Percentiles rank a stretch among this genome's conserved stretches.
phyloP scores from a whole-genome alignment of 2,888 invertebrate genomes.

The Cephus spinipes region DNA sequence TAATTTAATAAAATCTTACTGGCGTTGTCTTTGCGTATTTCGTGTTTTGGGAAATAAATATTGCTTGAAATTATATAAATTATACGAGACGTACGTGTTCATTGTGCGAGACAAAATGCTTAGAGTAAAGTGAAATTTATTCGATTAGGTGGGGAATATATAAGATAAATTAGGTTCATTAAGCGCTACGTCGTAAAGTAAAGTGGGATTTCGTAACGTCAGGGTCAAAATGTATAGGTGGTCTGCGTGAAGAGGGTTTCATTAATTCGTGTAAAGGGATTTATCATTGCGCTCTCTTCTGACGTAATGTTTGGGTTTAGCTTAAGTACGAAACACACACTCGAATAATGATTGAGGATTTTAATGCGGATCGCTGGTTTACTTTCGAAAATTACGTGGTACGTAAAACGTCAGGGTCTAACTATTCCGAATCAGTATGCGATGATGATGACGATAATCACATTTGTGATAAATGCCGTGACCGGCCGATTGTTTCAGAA shows the following conservation, averaged over 20 bases:
- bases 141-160: constrained; percentile 36
- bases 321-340: neutral
- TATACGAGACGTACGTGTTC: constrained; percentile 24
- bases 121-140: constrained; percentile 45
- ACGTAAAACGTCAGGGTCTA: neutral
- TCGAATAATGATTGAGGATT: neutral
- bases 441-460: constrained; percentile 30
- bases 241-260: constrained; percentile 27
- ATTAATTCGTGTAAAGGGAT: constrained; percentile 35
- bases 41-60: neutral
- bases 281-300: neutral
- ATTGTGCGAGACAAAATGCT: constrained; percentile 42
- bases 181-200: constrained; percentile 38
- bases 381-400: too few relatives aligned
- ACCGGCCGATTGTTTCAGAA: constrained; percentile 37
- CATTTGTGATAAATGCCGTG: constrained; percentile 34
- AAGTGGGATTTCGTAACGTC: constrained; percentile 42
- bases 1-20: neutral
- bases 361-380: neutral
- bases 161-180: constrained; percentile 49
- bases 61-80: constrained; percentile 34
- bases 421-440: neutral
- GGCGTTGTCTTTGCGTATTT: neutral
- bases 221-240: constrained; percentile 33
- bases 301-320: neutral